Evolutionary conservation across 2,797 vertebrate genomes (phyloP), one percentile per base, ranked within the genome.

Genomic region (Dendrocincla fuliginosa): DNA sequence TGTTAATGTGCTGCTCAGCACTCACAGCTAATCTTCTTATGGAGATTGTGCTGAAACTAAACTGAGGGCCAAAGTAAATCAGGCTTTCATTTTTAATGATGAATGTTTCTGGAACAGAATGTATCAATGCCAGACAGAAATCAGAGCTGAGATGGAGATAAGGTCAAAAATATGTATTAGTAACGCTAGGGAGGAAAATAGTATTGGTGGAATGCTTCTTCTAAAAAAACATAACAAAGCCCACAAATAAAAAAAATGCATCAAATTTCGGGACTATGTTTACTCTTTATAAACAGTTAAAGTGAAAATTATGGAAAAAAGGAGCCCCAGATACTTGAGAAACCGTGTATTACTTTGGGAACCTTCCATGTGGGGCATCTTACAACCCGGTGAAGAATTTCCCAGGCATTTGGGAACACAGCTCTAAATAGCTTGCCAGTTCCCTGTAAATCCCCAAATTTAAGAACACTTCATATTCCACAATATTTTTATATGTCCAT

Each of bases 91-190:
- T 92, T 96, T 89, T 96, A 92, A 78, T 94, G 92, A 93, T 88
- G 59, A 96, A 96, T 96, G 93, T 92, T 96, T 92, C 75, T 96
- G 91, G 95, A 97, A 96, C 86, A 95, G 91, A 94, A 95, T 95
- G 74, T 82, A 95, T 96, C 86, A 93, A 92, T 90, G 87, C 88
- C 82, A 96, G 96, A 91, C 91, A 92, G 85, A 92, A 96, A 94
- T 95, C 89, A 89, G 87, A 94, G 69, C 81, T 95, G 65, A 94
- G 75, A 84, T 89, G 77, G 39, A 95, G 91, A 96, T 94, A 96
- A 95, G 89, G 83, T 94, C 63, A 79, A 84, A 96, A 96, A 84
- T 93, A 89, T 95, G 70, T 92, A 59, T 95, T 96, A 77, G 52
- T 85, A 92, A 91, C 60, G 49, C 22, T 23, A 63, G 49, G 32